These are phyloP conservation scores for Clupea harengus DNA, from an alignment of 2,113 vertebrate genomes.

Conservation along the genomic window DNA sequence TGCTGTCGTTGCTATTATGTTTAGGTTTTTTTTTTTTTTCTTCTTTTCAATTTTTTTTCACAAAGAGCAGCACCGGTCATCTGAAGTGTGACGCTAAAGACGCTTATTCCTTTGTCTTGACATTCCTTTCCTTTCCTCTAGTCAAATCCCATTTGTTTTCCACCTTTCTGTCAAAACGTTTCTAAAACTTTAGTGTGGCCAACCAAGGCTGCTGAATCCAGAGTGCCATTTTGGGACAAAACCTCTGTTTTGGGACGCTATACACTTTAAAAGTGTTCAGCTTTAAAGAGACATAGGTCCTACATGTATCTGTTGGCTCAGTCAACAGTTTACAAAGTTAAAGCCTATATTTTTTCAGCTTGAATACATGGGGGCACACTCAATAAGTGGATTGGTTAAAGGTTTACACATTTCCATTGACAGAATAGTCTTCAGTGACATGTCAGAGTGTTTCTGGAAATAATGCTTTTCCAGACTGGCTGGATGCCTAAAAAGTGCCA, in stretches of 20 bases:
- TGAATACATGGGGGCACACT: neutral
- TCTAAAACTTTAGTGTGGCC: neutral
- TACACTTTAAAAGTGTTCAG: neutral
- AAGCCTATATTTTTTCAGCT: neutral
- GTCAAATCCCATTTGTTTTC: neutral
- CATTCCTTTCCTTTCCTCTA: neutral
- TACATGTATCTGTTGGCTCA: neutral
- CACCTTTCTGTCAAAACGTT: neutral
- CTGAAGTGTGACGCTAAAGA: neutral
- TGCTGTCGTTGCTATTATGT: neutral
- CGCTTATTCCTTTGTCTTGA: neutral
- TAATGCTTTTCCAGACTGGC: neutral
- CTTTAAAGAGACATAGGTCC: neutral
- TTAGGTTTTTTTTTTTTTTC: neutral
- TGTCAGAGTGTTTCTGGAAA: neutral
- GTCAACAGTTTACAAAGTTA: neutral
- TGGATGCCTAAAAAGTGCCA: neutral
- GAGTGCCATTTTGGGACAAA: neutral
- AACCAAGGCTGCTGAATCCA: neutral
- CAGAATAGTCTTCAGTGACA: neutral
- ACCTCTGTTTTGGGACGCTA: too few species aligned
- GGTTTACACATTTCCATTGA: neutral
- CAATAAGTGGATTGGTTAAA: neutral
- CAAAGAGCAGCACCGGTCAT: constrained; percentile 46
- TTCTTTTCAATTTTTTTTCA: constrained; percentile 16